Evolutionary conservation across 2,888 invertebrate genomes (phyloP).

Genomic region (Tenthredo mesomela): DNA sequence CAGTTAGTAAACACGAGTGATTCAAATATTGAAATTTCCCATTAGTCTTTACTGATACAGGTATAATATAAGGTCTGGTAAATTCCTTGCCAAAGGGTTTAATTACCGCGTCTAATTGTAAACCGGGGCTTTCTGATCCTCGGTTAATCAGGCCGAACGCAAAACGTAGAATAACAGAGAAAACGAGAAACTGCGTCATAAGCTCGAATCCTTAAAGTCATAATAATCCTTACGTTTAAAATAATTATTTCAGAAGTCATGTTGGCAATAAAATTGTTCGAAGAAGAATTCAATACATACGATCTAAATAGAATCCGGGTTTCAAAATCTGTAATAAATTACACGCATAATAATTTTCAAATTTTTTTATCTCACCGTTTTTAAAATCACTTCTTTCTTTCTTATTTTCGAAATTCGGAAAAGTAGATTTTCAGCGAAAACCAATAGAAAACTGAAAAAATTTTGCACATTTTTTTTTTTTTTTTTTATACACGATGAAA

Average conservation of each 20-base stretch:
- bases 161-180: not conserved
- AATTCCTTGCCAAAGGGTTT: constrained; percentile 15
- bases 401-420: not conserved
- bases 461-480: too few species aligned
- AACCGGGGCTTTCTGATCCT: constrained; percentile 35
- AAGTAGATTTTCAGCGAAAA: not conserved
- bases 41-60: not conserved
- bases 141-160: constrained; percentile 3
- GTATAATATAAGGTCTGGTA: not conserved
- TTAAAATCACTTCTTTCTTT: too few species aligned
- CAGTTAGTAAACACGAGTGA: not conserved
- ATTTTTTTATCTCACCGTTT: too few species aligned
- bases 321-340: not conserved
- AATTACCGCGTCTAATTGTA: constrained; percentile 17
- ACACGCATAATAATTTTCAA: not conserved
- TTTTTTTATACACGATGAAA: not conserved
- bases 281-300: too few species aligned
- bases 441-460: not conserved
- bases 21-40: constrained; percentile 4
- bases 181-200: not conserved
- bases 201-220: constrained; percentile 6
- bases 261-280: not conserved
- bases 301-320: too few species aligned
- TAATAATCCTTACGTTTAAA: not conserved
- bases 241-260: not conserved